These are phyloP conservation scores for Iselma pallidipennis DNA, from an alignment of 2,888 invertebrate genomes.

Conservation along the genomic window DNA sequence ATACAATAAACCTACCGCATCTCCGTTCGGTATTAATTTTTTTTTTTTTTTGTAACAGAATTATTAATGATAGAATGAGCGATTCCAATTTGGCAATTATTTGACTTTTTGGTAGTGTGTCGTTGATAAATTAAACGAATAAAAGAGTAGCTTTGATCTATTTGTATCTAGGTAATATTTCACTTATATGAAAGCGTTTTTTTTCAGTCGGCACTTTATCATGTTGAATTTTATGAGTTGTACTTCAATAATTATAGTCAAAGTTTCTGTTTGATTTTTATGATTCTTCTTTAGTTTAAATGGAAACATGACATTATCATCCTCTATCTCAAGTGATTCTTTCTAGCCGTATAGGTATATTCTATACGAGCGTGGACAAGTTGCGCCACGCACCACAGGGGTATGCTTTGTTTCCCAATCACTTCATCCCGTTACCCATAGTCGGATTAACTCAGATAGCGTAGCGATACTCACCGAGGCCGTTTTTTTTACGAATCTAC, in stretches of 20 bases:
- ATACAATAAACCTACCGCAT: slow-evolving; percentile 22
- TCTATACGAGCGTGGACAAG: too few species aligned
- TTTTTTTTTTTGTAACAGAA: not conserved
- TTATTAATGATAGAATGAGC: slow-evolving; percentile 10
- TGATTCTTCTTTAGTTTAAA: not conserved
- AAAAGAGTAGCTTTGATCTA: not conserved
- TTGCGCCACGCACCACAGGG: too few species aligned
- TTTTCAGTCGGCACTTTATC: not conserved
- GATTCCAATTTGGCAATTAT: slow-evolving; percentile 12
- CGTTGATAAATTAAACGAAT: not conserved
- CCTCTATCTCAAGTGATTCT: too few species aligned
- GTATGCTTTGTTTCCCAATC: too few species aligned
- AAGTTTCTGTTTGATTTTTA: not conserved
- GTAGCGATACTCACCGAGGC: too few species aligned
- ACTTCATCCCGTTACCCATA: too few species aligned
- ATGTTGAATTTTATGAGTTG: not conserved
- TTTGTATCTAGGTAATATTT: not conserved
- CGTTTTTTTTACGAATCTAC: too few species aligned
- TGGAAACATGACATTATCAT: too few species aligned
- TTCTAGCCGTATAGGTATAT: too few species aligned
- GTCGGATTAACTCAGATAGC: too few species aligned
- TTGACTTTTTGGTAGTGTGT: not conserved
- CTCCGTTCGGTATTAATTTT: slow-evolving; percentile 12
- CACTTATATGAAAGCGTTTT: not conserved
- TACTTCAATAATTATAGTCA: not conserved